Conservation (phyloP, 1,140 invertebrate species). For the Platorchestia sp. region DNA sequence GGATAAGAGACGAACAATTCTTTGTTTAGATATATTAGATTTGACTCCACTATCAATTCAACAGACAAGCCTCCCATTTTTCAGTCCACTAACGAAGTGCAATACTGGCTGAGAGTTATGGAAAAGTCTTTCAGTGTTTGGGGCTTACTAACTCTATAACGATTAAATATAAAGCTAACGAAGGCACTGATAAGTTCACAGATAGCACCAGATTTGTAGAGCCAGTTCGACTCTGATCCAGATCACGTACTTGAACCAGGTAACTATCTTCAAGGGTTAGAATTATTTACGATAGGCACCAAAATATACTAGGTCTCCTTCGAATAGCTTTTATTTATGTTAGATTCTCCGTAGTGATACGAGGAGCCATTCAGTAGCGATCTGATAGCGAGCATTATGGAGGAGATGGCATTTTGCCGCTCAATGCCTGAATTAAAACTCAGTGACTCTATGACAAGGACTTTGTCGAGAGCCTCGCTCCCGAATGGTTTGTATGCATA, state of each 20-base stretch:
- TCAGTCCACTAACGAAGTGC: constrained; percentile 20
- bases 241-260: constrained; percentile 29
- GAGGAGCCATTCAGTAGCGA: constrained; percentile 16
- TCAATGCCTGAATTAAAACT: constrained; percentile 39
- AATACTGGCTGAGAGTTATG: constrained; percentile 33
- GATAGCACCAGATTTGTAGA: constrained; percentile 36
- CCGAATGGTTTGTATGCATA: constrained; percentile 47
- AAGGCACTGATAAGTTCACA: not conserved
- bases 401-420: constrained; percentile 39
- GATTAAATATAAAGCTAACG: constrained; percentile 50
- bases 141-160: not conserved
- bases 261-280: not conserved
- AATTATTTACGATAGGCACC: constrained; percentile 23
- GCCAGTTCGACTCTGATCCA: constrained; percentile 14
- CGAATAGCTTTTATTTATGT: constrained; percentile 37
- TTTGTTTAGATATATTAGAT: constrained; percentile 11
- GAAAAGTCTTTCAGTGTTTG: not conserved
- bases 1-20: not conserved
- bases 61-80: not conserved
- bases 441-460: constrained; percentile 15
- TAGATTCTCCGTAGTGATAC: constrained; percentile 45
- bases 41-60: constrained; percentile 18
- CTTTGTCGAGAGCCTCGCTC: constrained; percentile 25
- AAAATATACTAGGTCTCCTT: constrained; percentile 47
- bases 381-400: constrained; percentile 33